phyloP scores from a whole-genome alignment of 2,113 vertebrate genomes.

The Pteruthius melanotis region DNA sequence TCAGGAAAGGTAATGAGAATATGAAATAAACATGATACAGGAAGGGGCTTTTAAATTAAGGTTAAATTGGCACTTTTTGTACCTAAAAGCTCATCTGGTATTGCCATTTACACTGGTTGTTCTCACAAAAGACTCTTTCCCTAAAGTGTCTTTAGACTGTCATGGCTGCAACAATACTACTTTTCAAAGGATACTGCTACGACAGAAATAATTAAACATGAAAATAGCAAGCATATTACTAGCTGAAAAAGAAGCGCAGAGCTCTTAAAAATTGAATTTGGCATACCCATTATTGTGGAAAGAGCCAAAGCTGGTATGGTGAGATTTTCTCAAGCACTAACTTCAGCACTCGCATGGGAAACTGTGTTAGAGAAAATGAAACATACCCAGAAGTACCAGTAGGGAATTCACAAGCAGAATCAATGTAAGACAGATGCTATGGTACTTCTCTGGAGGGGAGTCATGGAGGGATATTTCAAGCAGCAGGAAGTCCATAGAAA shows the following conservation, averaged over 20 bases:
- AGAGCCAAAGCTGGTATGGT: neutral
- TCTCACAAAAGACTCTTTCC: neutral
- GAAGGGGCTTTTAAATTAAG: neutral
- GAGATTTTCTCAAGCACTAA: neutral
- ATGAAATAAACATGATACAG: neutral
- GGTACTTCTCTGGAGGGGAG: neutral
- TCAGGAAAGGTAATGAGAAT: neutral
- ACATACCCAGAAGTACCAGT: neutral
- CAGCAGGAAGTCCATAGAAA: neutral
- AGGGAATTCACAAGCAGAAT: neutral
- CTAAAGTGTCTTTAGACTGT: neutral
- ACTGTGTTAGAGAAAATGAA: neutral
- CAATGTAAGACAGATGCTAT: neutral
- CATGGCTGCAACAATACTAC: neutral
- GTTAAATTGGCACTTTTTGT: neutral
- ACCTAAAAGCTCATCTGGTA: neutral
- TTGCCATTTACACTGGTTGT: neutral
- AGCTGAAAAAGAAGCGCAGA: neutral
- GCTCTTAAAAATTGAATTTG: neutral
- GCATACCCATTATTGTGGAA: neutral
- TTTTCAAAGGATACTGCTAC: neutral
- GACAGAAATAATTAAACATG: neutral
- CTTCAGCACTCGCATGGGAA: neutral
- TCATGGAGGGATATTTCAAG: neutral
- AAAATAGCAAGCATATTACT: neutral